Evolutionary conservation across 1,140 invertebrate species (phyloP).

Genomic region (Drosophila biarmipes): DNA sequence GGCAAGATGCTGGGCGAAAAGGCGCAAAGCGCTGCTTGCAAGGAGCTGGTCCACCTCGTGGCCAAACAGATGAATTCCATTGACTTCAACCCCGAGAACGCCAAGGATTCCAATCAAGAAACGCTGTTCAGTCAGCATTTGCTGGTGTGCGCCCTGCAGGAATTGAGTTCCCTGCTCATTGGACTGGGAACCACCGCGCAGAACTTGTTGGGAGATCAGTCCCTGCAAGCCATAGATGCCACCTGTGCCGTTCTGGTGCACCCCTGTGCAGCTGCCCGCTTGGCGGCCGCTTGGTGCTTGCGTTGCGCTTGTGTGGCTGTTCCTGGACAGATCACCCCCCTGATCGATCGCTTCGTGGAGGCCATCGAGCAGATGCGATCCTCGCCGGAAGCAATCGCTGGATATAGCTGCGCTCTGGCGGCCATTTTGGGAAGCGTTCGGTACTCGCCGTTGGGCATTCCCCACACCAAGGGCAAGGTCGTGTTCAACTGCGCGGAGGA

Average conservation of each 20-base stretch:
- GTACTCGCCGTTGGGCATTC: conserved; percentile 96
- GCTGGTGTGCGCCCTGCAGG: conserved; percentile 96
- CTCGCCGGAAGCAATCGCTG: conserved; percentile 96
- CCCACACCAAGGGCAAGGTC: conserved; percentile 97
- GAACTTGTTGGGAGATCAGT: conserved; percentile 94
- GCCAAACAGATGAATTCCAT: conserved; percentile 98
- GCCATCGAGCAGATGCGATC: conserved; percentile 94
- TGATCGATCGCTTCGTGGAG: conserved; percentile 95
- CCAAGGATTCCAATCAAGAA: conserved; percentile 94
- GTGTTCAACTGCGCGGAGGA: conserved; percentile 99
- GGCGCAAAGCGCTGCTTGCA: conserved; percentile 97
- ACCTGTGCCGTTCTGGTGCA: conserved; percentile 91
- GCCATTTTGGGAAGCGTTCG: conserved; percentile 96
- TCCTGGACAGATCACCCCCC: conserved; percentile 96
- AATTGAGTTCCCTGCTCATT: conserved; percentile 93
- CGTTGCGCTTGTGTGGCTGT: conserved; percentile 96
- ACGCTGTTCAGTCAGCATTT: conserved; percentile 97
- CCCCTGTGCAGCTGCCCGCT: conserved; percentile 94
- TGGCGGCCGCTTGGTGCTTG: conserved; percentile 97
- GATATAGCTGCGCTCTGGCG: conserved; percentile 97
- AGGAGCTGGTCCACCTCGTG: conserved; percentile 96
- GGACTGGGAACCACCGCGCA: conserved; percentile 96
- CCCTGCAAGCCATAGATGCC: conserved; percentile 88
- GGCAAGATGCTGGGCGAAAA: conserved; percentile 98
- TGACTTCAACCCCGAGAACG: conserved; percentile 95